Evolutionary conservation across 1,140 invertebrate genomes (phyloP).

Genomic region (Steinernema feltiae): DNA sequence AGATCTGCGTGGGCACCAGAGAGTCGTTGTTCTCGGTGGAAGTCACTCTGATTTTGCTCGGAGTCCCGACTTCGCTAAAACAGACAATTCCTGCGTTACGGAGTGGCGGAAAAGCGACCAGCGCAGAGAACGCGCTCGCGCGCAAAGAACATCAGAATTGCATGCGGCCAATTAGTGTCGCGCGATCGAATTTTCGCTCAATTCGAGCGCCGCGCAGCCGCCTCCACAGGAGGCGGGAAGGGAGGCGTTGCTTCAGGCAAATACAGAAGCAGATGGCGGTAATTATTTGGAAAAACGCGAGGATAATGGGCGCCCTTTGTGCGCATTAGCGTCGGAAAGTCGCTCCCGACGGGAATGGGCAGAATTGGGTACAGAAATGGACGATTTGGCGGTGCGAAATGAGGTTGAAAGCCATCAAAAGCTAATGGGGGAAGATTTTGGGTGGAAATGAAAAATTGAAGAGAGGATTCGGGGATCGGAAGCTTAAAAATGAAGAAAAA

Average conservation of each 20-base stretch:
- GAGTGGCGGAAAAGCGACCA: neutral
- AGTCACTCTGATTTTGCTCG: constrained; percentile 4
- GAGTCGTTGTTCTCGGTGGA: constrained; percentile 8
- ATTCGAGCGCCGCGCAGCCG: neutral
- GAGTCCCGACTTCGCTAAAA: constrained; percentile 3
- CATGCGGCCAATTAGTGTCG: neutral
- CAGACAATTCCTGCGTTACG: too few species aligned
- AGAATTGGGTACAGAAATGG: constrained; percentile 22
- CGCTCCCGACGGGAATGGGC: too few species aligned
- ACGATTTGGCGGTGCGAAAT: too few species aligned
- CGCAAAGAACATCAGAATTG: neutral
- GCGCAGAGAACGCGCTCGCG: neutral
- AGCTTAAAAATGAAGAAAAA: too few species aligned
- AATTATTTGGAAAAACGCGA: constrained; percentile 5
- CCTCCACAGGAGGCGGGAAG: neutral
- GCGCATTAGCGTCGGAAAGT: too few species aligned
- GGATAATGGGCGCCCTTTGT: neutral
- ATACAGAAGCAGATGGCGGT: constrained; percentile 8
- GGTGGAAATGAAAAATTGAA: too few species aligned
- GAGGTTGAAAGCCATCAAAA: neutral
- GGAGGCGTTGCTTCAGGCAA: too few species aligned
- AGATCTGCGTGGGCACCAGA: neutral
- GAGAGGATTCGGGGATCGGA: too few species aligned
- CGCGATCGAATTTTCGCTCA: constrained; percentile 5
- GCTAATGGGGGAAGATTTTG: too few species aligned